Evolutionary conservation across 2,888 invertebrate species (phyloP).

Genomic region (Molanna angustata): DNA sequence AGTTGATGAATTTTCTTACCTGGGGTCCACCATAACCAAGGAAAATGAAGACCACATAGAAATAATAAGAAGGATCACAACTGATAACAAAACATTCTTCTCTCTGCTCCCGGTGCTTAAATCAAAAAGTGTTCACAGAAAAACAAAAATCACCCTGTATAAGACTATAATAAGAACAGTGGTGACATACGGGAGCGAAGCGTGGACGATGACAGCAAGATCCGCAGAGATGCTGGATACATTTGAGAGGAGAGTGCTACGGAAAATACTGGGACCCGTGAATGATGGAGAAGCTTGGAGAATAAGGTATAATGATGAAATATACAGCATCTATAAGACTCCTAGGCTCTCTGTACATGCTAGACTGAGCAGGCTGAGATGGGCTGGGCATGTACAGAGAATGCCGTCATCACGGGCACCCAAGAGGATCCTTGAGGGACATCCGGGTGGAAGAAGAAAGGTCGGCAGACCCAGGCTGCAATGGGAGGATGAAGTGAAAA

Average conservation of each 20-base stretch:
- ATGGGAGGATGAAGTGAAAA: too few relatives aligned
- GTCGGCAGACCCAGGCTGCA: neutral
- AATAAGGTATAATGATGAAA: neutral
- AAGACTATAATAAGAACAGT: conserved; percentile 1
- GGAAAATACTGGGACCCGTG: neutral
- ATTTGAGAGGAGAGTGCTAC: too few relatives aligned
- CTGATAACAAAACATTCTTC: conserved; percentile 4
- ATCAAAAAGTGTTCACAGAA: conserved; percentile 4
- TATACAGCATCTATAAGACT: conserved; percentile 2
- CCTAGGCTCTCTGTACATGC: conserved; percentile 1
- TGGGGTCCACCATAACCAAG: too few relatives aligned
- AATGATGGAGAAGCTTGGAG: conserved; percentile 1
- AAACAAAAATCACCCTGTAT: conserved; percentile 1
- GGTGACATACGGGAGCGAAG: neutral
- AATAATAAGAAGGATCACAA: neutral
- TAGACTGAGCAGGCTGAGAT: neutral
- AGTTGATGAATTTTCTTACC: too few relatives aligned
- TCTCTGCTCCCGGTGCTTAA: conserved; percentile 1
- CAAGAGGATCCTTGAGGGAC: neutral
- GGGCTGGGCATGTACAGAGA: neutral
- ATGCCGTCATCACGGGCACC: too few relatives aligned
- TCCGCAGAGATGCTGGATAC: neutral
- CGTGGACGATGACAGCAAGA: neutral
- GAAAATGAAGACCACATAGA: too few relatives aligned
- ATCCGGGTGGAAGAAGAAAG: neutral